Evolutionary conservation across 2,888 invertebrate species (phyloP).

Genomic region (Apamea epomidion): DNA sequence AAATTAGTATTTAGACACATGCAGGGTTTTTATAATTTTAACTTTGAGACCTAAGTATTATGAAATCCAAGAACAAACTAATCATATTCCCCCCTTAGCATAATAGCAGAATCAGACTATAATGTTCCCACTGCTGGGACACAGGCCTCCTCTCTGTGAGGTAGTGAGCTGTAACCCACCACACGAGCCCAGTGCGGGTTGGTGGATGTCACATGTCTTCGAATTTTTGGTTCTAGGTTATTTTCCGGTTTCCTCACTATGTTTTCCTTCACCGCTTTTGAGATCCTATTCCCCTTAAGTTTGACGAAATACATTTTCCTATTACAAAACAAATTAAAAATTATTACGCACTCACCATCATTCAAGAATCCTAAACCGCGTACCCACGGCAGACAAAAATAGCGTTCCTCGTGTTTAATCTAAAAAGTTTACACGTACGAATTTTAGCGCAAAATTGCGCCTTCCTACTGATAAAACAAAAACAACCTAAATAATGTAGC

Average conservation of each 20-base stretch:
- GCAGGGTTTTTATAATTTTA: background rate
- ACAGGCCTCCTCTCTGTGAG: too few species aligned
- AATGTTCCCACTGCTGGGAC: too few species aligned
- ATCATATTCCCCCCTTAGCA: too few species aligned
- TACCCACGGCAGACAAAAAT: constrained; percentile 38
- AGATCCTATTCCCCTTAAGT: background rate
- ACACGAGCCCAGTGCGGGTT: too few species aligned
- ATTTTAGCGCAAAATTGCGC: constrained; percentile 84
- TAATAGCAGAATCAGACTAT: too few species aligned
- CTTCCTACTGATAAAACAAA: constrained; percentile 89
- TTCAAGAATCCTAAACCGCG: constrained; percentile 21
- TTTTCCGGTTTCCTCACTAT: too few species aligned
- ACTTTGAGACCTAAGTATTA: background rate
- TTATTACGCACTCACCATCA: background rate
- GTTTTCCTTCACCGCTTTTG: too few species aligned
- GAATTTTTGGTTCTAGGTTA: too few species aligned
- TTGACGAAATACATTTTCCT: background rate
- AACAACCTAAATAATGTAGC: constrained; percentile 88
- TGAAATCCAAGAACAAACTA: background rate
- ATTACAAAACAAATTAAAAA: constrained; percentile 2
- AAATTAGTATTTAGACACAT: background rate
- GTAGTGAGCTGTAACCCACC: too few species aligned
- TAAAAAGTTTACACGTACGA: constrained; percentile 73
- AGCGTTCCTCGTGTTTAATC: constrained; percentile 72
- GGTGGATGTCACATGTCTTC: too few species aligned